Evolutionary conservation across 2,888 invertebrate species (phyloP), one percentile per base, ranked within the genome.

Genomic region (Andrena trimmerana): DNA sequence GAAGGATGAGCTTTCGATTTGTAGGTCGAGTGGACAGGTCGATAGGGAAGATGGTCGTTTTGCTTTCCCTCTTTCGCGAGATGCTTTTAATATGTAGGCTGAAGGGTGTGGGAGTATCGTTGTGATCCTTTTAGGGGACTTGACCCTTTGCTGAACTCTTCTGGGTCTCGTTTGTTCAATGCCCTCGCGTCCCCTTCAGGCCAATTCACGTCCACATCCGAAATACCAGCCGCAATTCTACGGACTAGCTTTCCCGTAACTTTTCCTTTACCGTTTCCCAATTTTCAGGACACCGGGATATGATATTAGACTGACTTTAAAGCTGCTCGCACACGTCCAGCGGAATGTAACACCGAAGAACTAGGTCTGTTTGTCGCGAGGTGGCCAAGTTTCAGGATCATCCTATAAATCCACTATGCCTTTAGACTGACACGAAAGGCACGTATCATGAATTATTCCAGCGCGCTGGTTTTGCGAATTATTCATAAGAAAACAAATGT

Each of bases 401-500:
- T 27, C 62, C 80, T 59, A 83, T 83, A 83, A 83, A 83, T 83
- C 84, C 71, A 57, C 50, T 6, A 27, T 24, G 36, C 57, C 67
- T 70, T 74, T 67, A 60, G 60, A 50, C 16, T 69, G 76, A 62
- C 79, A n/a, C 27, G 54, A 29, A 8, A 70, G 36, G 48, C 77
- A 74, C 67, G 62, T 50, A 59, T 78, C 83, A 83, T 83, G 83
- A 83, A 83, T 83, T 83, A 83, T 83, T 83, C 83, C 20, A 27
- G 27, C 3, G 54, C 59, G 66, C 78, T 50, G 70, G 42, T 74
- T 70, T 29, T 7, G 29, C 16, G 84, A 83, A 83, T 83, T 83
- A 83, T 83, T 83, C 83, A 83, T 78, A 83, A 83, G 83, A 71
- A 83, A 83, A 83, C 72, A 70, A 74, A 73, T 73, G 72, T 48